Evolutionary conservation across 2,888 invertebrate species (phyloP), one percentile per base, ranked within the genome.

Genomic region (Nasonovia ribisnigri): DNA sequence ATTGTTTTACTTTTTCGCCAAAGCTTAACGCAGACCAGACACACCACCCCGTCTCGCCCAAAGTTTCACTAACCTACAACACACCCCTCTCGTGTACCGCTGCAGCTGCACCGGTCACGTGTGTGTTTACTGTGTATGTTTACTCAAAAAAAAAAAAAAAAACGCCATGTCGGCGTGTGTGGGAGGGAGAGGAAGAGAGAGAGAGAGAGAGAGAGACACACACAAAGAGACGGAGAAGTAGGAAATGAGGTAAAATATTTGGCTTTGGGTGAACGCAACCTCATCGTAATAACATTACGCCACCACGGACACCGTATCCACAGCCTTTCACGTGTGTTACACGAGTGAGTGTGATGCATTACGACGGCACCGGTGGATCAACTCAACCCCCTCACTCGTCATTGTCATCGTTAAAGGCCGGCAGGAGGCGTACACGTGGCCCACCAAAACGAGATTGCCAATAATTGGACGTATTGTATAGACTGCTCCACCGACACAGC

Each of bases 201-300:
- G n/a, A 67, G 5, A 67, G 13, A 67, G n/a, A 67, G 5, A 16
- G 13, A 67, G n/a, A 36, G n/a, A n/a, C 1, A 46, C n/a, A 67
- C 11, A 67, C 16, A 77, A 36, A 36, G 36, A 20, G 1, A 77
- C 20, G 16, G 20, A 77, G 20, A 36, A 20, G 77, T 36, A 42
- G 36, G 36, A 36, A 77, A 77, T 26, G 24, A 67, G 46, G 86
- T 84, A 90, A 93, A 84, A 84, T 90, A 90, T 90, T 86, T 84
- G 20, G 90, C 90, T 90, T 36, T 29, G 90, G 60, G 93, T 43
- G 11, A 36, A 92, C 77, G n/a, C 84, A 20, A 92, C 60, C 29
- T 88, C 26, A 26, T 93, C 88, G 87, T 93, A 93, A 93, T 93
- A 60, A 60, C 60, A 90, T 93, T 93, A 93, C 84, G 46, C 51